These are phyloP conservation scores for Beaufortia kweichowensis DNA, from an alignment of 2,113 vertebrate species.

Conservation along the genomic window DNA sequence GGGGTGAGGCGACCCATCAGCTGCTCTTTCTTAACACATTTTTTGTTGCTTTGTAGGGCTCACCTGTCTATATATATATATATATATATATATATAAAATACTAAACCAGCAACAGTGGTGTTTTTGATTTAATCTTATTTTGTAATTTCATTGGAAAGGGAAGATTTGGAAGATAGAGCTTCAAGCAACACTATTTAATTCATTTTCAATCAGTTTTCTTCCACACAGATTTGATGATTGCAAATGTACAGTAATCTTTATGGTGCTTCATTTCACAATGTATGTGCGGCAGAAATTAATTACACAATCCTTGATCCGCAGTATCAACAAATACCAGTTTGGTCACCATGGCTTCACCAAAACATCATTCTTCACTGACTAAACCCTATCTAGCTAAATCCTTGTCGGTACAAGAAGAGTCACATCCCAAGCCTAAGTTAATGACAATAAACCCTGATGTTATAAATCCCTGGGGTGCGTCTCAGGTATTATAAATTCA, in stretches of 20 bases:
- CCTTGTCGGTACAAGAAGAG: not conserved
- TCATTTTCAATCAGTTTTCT: too few relatives aligned
- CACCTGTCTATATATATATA: too few relatives aligned
- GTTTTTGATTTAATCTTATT: too few relatives aligned
- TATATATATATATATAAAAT: too few relatives aligned
- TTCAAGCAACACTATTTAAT: too few relatives aligned
- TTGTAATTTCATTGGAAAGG: too few relatives aligned
- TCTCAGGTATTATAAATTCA: not conserved
- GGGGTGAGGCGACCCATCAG: not conserved
- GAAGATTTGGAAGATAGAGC: too few relatives aligned
- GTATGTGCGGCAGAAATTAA: not conserved
- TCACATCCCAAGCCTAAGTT: not conserved
- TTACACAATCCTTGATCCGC: not conserved
- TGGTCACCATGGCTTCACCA: not conserved
- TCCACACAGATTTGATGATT: too few relatives aligned
- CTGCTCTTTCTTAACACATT: constrained; percentile 8
- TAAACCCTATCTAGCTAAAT: constrained; percentile 9
- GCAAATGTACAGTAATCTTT: too few relatives aligned
- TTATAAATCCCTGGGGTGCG: not conserved
- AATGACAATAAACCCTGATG: not conserved
- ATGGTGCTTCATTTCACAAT: not conserved
- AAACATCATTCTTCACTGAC: not conserved
- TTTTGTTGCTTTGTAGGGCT: not conserved
- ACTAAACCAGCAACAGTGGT: too few relatives aligned
- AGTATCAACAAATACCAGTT: not conserved